phyloP scores from a whole-genome alignment of 2,797 vertebrate species.

The Pipistrellus pipistrellus region DNA sequence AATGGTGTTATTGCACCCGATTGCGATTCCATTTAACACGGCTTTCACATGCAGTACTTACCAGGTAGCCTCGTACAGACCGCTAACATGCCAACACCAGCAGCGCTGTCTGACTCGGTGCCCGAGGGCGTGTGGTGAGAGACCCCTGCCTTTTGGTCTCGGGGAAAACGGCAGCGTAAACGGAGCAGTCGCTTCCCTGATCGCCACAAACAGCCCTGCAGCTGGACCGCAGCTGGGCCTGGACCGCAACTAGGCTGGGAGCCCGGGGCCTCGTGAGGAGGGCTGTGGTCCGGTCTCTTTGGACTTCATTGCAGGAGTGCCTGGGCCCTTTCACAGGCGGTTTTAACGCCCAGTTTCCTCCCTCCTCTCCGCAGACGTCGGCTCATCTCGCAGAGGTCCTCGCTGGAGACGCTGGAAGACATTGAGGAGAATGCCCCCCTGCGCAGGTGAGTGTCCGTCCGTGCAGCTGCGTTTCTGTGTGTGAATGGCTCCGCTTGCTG shows the following conservation, averaged over 20 bases:
- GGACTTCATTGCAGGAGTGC: background rate
- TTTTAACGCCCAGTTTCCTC: background rate
- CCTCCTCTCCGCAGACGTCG: slow-evolving; percentile 91
- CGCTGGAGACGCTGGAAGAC: slow-evolving; percentile 98
- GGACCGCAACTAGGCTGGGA: background rate
- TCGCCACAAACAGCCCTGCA: background rate
- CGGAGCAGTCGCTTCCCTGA: background rate
- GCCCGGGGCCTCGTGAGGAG: background rate
- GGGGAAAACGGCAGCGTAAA: background rate
- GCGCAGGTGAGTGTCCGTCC: slow-evolving; percentile 91
- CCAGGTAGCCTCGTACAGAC: background rate
- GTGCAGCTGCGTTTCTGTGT: background rate
- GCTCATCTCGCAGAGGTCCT: slow-evolving; percentile 98
- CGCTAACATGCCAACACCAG: background rate
- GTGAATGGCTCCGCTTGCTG: fast-evolving
- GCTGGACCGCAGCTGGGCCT: background rate
- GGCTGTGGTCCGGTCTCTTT: background rate
- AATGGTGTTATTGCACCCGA: background rate
- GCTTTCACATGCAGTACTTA: slow-evolving; percentile 7
- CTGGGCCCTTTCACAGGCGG: background rate
- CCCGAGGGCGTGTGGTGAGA: background rate
- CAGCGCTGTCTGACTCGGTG: background rate
- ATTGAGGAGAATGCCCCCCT: slow-evolving; percentile 99
- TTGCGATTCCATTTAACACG: background rate
- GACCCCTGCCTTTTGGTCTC: background rate